Conservation (phyloP, 2,888 invertebrate species). For the Disparrhopalites patrizii region DNA sequence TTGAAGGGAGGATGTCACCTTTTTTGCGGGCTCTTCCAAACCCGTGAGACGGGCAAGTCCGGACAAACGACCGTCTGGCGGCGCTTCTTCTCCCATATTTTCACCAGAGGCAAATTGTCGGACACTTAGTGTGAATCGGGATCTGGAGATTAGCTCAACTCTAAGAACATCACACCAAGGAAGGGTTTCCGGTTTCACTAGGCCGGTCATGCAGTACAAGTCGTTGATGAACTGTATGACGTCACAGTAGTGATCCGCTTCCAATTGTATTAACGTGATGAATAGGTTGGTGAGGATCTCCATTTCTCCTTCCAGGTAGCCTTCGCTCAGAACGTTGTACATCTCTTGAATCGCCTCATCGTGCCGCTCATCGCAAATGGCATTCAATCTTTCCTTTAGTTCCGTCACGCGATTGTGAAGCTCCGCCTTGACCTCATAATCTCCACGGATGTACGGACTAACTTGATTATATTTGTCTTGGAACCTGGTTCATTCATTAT, state of each 20-base stretch:
- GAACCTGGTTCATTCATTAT: no score
- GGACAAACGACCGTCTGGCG: no score
- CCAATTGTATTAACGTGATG: slow-evolving; percentile 19
- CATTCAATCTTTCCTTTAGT: neutral
- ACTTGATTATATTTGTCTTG: slow-evolving; percentile 18
- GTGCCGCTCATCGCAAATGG: slow-evolving; percentile 20
- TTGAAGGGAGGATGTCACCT: neutral
- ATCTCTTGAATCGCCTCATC: neutral
- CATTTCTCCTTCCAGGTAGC: slow-evolving; percentile 12
- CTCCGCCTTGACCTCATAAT: slow-evolving; percentile 20
- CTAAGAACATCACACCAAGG: slow-evolving; percentile 10
- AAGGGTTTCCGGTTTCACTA: slow-evolving; percentile 5
- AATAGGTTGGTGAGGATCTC: slow-evolving; percentile 17
- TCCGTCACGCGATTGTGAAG: slow-evolving; percentile 18
- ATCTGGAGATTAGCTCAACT: neutral
- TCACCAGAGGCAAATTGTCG: neutral
- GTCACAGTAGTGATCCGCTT: slow-evolving; percentile 20
- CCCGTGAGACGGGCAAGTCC: no score
- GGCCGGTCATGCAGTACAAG: slow-evolving; percentile 12
- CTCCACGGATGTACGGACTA: slow-evolving; percentile 13
- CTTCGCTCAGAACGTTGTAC: slow-evolving; percentile 6
- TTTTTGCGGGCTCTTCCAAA: neutral
- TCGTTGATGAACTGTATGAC: slow-evolving; percentile 20
- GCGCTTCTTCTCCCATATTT: slow-evolving; percentile 3
- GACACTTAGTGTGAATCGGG: neutral